These are phyloP conservation scores for Pachyramphus minor DNA, from an alignment of 2,113 vertebrate species.

Conservation along the genomic window DNA sequence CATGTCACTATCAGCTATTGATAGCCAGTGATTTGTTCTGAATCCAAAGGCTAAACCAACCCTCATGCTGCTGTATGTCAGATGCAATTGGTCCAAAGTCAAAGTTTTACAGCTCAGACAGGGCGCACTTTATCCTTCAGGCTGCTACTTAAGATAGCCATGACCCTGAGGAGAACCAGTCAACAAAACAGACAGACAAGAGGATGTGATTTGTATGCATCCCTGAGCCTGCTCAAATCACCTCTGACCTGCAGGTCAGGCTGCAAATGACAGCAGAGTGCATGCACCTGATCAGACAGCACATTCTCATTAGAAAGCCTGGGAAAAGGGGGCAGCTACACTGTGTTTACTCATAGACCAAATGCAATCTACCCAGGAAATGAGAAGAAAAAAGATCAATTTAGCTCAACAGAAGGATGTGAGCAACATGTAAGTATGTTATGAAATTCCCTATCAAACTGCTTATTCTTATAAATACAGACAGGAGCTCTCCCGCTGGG, in stretches of 20 bases:
- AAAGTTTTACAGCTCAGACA: constrained; percentile 83
- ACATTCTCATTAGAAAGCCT: constrained; percentile 82
- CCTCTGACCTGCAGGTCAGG: constrained; percentile 81
- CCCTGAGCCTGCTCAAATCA: constrained; percentile 77
- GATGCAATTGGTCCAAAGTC: constrained; percentile 81
- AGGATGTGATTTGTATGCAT: constrained; percentile 87
- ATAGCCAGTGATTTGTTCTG: constrained; percentile 82
- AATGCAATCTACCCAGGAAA: constrained; percentile 75
- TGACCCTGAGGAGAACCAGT: constrained; percentile 85
- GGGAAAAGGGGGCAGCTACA: constrained; percentile 70
- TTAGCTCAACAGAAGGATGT: constrained; percentile 66
- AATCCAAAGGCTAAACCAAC: constrained; percentile 80
- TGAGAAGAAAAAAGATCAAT: constrained; percentile 70
- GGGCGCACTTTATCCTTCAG: constrained; percentile 83
- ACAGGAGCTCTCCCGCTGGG: background rate
- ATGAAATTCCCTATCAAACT: constrained; percentile 66
- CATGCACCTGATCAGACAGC: constrained; percentile 82
- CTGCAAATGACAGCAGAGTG: constrained; percentile 83
- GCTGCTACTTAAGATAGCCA: constrained; percentile 83
- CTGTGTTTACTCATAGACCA: constrained; percentile 76
- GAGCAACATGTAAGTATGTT: constrained; percentile 57
- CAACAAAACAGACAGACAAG: constrained; percentile 86
- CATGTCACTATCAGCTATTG: constrained; percentile 79
- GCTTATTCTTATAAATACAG: constrained; percentile 55
- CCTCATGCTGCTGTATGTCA: constrained; percentile 82